Conservation (phyloP, 2,797 vertebrate genomes). For the Tolypeutes matacus region DNA sequence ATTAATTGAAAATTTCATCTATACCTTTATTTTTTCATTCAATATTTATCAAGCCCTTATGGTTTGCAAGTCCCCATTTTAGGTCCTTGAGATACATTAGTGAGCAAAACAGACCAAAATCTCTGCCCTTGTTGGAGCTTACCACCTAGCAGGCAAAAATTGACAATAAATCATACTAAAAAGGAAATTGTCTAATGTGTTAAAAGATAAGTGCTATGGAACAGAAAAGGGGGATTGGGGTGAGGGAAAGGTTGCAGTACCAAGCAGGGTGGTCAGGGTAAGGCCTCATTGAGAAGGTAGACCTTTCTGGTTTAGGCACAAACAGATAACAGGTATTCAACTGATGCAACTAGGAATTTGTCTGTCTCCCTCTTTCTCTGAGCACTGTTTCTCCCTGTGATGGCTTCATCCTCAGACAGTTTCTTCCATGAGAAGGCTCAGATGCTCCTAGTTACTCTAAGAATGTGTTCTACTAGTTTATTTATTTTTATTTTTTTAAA, state of each 20-base stretch:
- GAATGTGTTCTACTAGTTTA: background rate
- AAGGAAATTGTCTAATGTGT: background rate
- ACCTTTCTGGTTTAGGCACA: background rate
- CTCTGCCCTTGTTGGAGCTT: background rate
- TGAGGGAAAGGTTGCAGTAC: background rate
- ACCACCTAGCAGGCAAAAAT: background rate
- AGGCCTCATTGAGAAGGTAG: background rate
- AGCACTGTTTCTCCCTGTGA: background rate
- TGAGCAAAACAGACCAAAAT: background rate
- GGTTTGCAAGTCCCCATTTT: background rate
- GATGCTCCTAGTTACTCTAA: background rate
- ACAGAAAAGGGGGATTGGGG: background rate
- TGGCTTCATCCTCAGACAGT: background rate
- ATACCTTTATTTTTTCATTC: background rate
- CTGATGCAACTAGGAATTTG: background rate
- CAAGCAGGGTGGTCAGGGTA: background rate
- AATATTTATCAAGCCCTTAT: background rate
- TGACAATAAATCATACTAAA: background rate
- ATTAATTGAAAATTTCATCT: background rate
- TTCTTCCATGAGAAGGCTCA: background rate
- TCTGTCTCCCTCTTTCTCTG: background rate
- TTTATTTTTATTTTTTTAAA: too few relatives aligned
- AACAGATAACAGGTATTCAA: background rate
- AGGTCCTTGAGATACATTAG: background rate
- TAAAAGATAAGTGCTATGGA: background rate